Evolutionary conservation across 2,888 invertebrate genomes (phyloP).

Genomic region (Agrochola circellaris): DNA sequence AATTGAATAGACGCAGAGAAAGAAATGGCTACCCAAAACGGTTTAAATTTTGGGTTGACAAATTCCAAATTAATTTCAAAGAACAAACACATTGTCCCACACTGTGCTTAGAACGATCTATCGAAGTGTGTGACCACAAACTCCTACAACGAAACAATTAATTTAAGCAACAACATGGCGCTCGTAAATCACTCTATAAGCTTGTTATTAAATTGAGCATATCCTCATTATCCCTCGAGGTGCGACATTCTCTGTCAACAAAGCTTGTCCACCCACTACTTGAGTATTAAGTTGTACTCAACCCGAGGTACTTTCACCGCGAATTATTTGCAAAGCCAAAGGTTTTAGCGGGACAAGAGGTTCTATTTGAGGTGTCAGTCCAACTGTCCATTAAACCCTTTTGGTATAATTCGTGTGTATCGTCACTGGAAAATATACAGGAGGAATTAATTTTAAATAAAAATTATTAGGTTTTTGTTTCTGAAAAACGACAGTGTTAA

Average conservation of each 20-base stretch:
- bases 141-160: conserved; percentile 36
- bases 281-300: conserved; percentile 37
- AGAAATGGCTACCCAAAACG: not conserved
- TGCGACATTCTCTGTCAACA: conserved; percentile 43
- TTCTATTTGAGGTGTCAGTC: conserved; percentile 54
- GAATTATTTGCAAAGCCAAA: conserved; percentile 42
- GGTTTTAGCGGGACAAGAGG: conserved; percentile 31
- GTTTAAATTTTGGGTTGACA: not conserved
- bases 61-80: conserved; percentile 8
- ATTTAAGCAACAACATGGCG: conserved; percentile 30
- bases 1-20: not conserved
- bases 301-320: conserved; percentile 27
- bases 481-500: too few relatives aligned
- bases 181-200: conserved; percentile 52
- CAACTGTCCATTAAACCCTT: conserved; percentile 61
- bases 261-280: conserved; percentile 36
- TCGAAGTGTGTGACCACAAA: conserved; percentile 18
- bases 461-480: too few relatives aligned
- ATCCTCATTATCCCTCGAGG: conserved; percentile 53
- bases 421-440: conserved; percentile 8
- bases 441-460: not conserved
- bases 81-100: conserved; percentile 8
- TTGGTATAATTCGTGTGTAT: conserved; percentile 39
- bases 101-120: conserved; percentile 7
- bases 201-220: conserved; percentile 58